These are phyloP conservation scores for Lycophotia porphyrea DNA, from an alignment of 2,888 invertebrate species.

Conservation along the genomic window DNA sequence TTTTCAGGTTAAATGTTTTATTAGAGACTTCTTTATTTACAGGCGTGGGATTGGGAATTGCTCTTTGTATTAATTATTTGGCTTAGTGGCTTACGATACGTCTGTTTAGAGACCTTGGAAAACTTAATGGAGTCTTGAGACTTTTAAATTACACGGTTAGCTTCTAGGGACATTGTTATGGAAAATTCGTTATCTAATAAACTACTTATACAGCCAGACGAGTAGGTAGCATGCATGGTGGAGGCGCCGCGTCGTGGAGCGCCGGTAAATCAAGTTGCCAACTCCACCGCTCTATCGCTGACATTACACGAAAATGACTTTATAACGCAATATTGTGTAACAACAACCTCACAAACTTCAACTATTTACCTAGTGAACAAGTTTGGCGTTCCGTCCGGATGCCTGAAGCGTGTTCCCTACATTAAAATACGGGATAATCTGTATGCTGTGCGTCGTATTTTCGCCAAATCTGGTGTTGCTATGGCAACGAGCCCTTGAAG, in stretches of 20 bases:
- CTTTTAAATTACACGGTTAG: neutral
- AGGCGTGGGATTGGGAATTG: constrained; percentile 71
- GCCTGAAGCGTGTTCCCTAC: constrained; percentile 75
- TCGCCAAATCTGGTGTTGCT: constrained; percentile 83
- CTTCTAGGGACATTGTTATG: constrained; percentile 4
- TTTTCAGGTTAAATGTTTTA: constrained; percentile 87
- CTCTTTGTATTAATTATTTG: constrained; percentile 72
- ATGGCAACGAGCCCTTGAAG: constrained; percentile 81
- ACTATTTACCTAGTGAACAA: constrained; percentile 86
- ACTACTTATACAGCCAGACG: neutral
- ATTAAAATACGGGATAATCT: constrained; percentile 77
- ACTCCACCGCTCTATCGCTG: constrained; percentile 73
- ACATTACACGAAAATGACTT: constrained; percentile 79
- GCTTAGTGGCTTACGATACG: constrained; percentile 37
- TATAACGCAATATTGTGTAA: constrained; percentile 80
- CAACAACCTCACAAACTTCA: constrained; percentile 76
- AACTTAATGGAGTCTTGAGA: constrained; percentile 6
- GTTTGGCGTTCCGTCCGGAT: constrained; percentile 81
- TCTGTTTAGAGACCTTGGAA: constrained; percentile 12
- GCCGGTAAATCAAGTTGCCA: constrained; percentile 75
- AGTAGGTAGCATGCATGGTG: constrained; percentile 30
- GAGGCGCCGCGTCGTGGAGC: constrained; percentile 54
- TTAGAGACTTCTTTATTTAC: constrained; percentile 85
- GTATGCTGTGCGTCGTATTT: constrained; percentile 81
- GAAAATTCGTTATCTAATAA: constrained; percentile 42